phyloP scores from a whole-genome alignment of 2,113 vertebrate species.

The Porphyrio hochstetteri region DNA sequence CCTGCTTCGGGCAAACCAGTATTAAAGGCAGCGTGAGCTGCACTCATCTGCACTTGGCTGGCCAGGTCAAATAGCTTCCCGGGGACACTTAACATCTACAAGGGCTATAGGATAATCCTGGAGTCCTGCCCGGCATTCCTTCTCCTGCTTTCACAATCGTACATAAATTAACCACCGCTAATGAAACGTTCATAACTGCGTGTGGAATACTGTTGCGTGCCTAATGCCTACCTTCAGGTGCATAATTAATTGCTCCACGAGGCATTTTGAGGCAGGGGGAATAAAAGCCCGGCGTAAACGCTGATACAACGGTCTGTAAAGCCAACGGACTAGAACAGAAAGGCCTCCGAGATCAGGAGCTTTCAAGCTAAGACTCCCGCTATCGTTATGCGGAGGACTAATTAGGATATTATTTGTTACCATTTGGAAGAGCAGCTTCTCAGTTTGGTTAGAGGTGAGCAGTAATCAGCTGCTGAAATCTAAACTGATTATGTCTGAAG shows the following conservation, averaged over 20 bases:
- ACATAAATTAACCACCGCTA: slow-evolving; percentile 34
- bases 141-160: slow-evolving; percentile 7
- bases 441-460: slow-evolving; percentile 67
- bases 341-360: neutral
- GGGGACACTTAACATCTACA: neutral
- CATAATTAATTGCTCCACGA: slow-evolving; percentile 53
- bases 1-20: slow-evolving; percentile 34
- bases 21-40: neutral
- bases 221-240: slow-evolving; percentile 46
- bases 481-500: slow-evolving; percentile 80
- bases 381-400: slow-evolving; percentile 32
- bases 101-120: slow-evolving; percentile 15
- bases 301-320: slow-evolving; percentile 24
- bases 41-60: neutral
- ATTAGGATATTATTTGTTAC: slow-evolving; percentile 63
- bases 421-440: slow-evolving; percentile 62
- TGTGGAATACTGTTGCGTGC: slow-evolving; percentile 2
- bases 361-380: neutral
- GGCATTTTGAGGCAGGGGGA: slow-evolving; percentile 32
- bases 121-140: slow-evolving; percentile 35
- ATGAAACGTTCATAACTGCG: slow-evolving; percentile 27
- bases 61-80: slow-evolving; percentile 41
- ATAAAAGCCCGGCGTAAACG: slow-evolving; percentile 7
- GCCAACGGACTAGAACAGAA: slow-evolving; percentile 28
- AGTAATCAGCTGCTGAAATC: slow-evolving; percentile 78